Evolutionary conservation across 1,140 invertebrate genomes (phyloP).

Genomic region (Drosophila parabipectinata): DNA sequence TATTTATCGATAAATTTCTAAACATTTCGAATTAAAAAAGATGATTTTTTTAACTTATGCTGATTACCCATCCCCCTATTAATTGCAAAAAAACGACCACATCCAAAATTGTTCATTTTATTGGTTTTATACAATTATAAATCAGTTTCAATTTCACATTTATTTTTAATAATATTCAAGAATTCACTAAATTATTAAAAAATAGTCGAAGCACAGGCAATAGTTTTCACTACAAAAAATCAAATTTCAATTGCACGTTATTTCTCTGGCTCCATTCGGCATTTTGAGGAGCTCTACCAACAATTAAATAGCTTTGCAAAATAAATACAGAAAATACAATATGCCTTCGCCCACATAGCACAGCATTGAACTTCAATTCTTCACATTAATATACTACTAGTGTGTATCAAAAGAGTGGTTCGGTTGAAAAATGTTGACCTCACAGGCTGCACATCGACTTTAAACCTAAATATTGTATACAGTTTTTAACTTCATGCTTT

Average conservation of each 20-base stretch:
- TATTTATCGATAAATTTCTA: too few species aligned
- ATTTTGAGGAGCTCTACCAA: constrained; percentile 39
- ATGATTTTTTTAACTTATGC: too few species aligned
- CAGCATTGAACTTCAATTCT: constrained; percentile 41
- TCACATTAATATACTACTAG: constrained; percentile 45
- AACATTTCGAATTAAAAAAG: too few species aligned
- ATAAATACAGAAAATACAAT: constrained; percentile 60
- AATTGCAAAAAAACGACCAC: not conserved
- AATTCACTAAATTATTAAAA: constrained; percentile 71
- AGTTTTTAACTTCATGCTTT: constrained; percentile 47
- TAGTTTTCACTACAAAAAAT: constrained; percentile 55
- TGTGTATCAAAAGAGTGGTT: constrained; percentile 70
- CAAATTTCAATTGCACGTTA: constrained; percentile 67
- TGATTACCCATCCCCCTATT: not conserved
- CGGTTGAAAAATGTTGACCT: constrained; percentile 45
- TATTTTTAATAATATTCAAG: constrained; percentile 64
- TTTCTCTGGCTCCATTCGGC: constrained; percentile 34
- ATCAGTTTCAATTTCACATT: constrained; percentile 65
- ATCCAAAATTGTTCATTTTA: constrained; percentile 62
- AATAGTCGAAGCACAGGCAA: constrained; percentile 57
- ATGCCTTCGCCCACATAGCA: constrained; percentile 40
- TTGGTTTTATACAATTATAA: constrained; percentile 51
- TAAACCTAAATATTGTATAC: constrained; percentile 64
- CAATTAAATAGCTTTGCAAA: constrained; percentile 59
- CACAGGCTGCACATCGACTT: constrained; percentile 56